Evolutionary conservation across 2,113 vertebrate species (phyloP), one percentile per base, ranked within the genome.

Genomic region (Seriola quinqueradiata): DNA sequence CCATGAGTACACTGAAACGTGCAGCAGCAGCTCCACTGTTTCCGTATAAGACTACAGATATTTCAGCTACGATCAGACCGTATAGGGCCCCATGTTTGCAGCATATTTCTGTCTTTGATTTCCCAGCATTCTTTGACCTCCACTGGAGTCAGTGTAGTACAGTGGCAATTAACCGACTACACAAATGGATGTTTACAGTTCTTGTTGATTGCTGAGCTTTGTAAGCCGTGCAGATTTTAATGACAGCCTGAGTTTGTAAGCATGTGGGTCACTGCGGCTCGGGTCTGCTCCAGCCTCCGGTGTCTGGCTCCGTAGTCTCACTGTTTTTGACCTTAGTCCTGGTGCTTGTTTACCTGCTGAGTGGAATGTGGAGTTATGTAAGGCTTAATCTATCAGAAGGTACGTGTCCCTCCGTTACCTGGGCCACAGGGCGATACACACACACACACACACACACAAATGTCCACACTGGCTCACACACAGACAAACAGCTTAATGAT

Each of bases 281-380:
- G 42, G 66, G 54, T 73, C 55, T 67, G 75, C 64, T 59, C 32
- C 79, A n/a, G 54, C 67, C 65, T 67, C 25, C 72, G 13, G 79
- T 2, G 65, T 83, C 79, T 77, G 74, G 66, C 70, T 72, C 52
- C 59, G 3, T 8, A n/a, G 74, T 52, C 65, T 72, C n/a, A 3
- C 40, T 69, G 75, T 12, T 78, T 70, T 42, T 75, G 85, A 86
- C 89, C 85, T 84, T 70, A 84, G 83, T 70, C 77, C 87, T 1
- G 19, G 54, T 44, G 86, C 86, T 84, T 90, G 87, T 93, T 92
- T 92, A 92, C 91, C 88, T 92, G 83, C 84, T 61, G 82, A 78
- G 81, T 34, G 72, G 77, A 92, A 90, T 79, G 87, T 55, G 21
- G 75, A 25, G 70, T 93, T 89, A 92, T 81, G 90, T 81, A 91